phyloP scores from a whole-genome alignment of 2,113 vertebrate species.

The Psettodes erumei region DNA sequence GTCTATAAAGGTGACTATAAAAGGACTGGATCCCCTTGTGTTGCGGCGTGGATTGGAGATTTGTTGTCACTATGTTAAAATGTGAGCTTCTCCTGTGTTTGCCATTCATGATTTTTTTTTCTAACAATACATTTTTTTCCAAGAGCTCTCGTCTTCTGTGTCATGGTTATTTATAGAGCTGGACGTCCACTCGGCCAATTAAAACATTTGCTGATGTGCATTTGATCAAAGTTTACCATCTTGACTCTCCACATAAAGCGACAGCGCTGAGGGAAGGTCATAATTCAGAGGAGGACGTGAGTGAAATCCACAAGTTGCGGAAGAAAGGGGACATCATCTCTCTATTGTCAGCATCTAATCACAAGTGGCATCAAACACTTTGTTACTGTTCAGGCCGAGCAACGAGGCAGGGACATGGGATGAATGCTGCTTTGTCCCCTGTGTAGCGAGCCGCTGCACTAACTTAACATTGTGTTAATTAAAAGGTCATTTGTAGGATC shows the following conservation, averaged over 20 bases:
- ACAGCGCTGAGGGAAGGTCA: conserved; percentile 71
- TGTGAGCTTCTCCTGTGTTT: conserved; percentile 73
- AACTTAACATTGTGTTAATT: conserved; percentile 88
- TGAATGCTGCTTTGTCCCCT: conserved; percentile 84
- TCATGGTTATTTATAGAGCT: conserved; percentile 63
- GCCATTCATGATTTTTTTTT: conserved; percentile 70
- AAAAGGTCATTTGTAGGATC: conserved; percentile 86
- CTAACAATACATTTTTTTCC: conserved; percentile 75
- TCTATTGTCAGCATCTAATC: conserved; percentile 84
- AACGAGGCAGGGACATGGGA: conserved; percentile 72
- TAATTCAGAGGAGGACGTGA: conserved; percentile 81
- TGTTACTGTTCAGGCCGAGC: conserved; percentile 78
- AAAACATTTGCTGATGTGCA: conserved; percentile 63
- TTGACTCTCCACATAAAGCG: conserved; percentile 50
- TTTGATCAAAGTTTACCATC: conserved; percentile 77
- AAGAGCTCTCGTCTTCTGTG: conserved; percentile 63
- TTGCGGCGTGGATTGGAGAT: conserved; percentile 39
- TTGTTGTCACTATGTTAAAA: conserved; percentile 65
- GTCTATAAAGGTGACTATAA: conserved; percentile 47
- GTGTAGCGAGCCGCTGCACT: conserved; percentile 81
- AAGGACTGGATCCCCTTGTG: conserved; percentile 56
- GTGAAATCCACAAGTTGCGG: conserved; percentile 80
- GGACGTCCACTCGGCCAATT: conserved; percentile 60
- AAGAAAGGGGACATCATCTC: conserved; percentile 80
- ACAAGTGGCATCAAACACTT: conserved; percentile 86